These are phyloP conservation scores for Tethea ocularis DNA, from an alignment of 2,888 invertebrate species.

Conservation along the genomic window DNA sequence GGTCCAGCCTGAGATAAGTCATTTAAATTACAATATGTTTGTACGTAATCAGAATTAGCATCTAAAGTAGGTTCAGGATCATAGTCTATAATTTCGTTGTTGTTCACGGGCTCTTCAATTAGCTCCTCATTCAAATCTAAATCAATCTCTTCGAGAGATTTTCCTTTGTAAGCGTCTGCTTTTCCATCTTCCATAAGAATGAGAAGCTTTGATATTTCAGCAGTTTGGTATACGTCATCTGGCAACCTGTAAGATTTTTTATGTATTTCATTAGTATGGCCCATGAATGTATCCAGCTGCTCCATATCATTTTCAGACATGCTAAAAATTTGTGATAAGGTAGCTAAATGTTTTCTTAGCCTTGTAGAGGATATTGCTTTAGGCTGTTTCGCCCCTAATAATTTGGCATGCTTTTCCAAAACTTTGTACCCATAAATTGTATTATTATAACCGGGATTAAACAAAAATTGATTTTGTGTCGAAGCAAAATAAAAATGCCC, in stretches of 20 bases:
- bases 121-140: constrained; percentile 35
- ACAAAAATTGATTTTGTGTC: constrained; percentile 4
- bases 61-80: constrained; percentile 13
- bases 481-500: too few species aligned
- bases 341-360: constrained; percentile 30
- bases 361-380: constrained; percentile 23
- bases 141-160: constrained; percentile 33
- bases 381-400: constrained; percentile 22
- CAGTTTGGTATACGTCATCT: constrained; percentile 40
- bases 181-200: constrained; percentile 33
- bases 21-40: constrained; percentile 22
- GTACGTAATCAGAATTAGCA: constrained; percentile 20
- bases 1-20: constrained; percentile 20
- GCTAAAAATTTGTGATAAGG: constrained; percentile 23
- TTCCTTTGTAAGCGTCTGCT: constrained; percentile 33
- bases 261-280: constrained; percentile 16
- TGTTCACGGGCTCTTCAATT: constrained; percentile 23
- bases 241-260: constrained; percentile 36
- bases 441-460: constrained; percentile 1
- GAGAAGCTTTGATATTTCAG: constrained; percentile 42
- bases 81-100: constrained; percentile 26
- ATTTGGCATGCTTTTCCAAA: constrained; percentile 26
- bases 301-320: constrained; percentile 23
- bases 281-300: constrained; percentile 21
- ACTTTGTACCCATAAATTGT: constrained; percentile 21